These are phyloP conservation scores for Oscheius sp. DNA, from an alignment of 2,888 invertebrate genomes.

Conservation along the genomic window DNA sequence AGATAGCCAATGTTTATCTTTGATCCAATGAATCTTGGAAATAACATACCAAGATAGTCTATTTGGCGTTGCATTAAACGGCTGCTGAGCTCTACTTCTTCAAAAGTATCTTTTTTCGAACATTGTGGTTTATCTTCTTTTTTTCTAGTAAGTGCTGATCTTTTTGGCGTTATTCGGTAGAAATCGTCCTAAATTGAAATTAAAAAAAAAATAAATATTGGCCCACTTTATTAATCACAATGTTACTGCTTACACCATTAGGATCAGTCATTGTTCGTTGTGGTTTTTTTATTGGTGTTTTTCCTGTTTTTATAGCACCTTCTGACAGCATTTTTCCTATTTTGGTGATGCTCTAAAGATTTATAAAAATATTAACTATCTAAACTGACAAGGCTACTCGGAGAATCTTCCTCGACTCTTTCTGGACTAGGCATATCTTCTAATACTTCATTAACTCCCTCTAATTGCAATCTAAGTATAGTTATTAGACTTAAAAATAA, in stretches of 20 bases:
- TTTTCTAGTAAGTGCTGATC: not conserved
- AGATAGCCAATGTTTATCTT: no score
- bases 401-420: not conserved
- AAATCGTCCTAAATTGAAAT: not conserved
- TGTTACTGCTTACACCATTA: not conserved
- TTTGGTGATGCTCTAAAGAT: constrained; percentile 11
- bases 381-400: not conserved
- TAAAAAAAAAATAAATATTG: not conserved
- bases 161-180: not conserved
- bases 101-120: not conserved
- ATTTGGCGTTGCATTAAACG: constrained; percentile 5
- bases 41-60: not conserved
- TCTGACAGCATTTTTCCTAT: constrained; percentile 20
- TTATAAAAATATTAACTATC: not conserved
- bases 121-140: not conserved
- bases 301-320: constrained; percentile 10
- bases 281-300: not conserved
- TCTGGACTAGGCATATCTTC: constrained; percentile 15
- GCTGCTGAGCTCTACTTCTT: not conserved
- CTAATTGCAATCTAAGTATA: constrained; percentile 18
- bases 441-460: constrained; percentile 11
- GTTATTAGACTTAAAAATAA: no score
- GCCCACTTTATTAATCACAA: not conserved
- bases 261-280: not conserved
- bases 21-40: not conserved